Evolutionary conservation across 2,888 invertebrate genomes (phyloP).

Genomic region (Biston stratarius): DNA sequence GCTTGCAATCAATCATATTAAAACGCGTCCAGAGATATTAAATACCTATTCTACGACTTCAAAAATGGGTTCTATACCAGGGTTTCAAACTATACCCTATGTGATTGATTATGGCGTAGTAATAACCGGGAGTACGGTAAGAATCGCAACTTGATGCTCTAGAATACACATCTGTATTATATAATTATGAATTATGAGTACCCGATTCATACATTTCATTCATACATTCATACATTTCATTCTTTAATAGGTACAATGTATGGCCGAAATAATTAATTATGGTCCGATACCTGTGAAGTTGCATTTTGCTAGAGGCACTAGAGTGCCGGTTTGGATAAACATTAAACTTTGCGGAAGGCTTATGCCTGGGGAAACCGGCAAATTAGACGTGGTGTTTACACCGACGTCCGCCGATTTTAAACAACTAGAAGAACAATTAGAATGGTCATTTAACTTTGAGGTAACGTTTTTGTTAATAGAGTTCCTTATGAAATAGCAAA

Average conservation of each 20-base stretch:
- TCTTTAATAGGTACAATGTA: conserved; percentile 68
- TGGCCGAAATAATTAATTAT: conserved; percentile 83
- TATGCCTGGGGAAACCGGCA: conserved; percentile 77
- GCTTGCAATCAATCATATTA: conserved; percentile 77
- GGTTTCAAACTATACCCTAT: conserved; percentile 82
- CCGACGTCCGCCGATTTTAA: conserved; percentile 77
- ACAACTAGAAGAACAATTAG: conserved; percentile 75
- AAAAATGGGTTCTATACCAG: conserved; percentile 76
- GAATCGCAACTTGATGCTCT: not conserved
- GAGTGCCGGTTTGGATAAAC: conserved; percentile 66
- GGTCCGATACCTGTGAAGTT: conserved; percentile 81
- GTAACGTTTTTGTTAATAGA: conserved; percentile 58
- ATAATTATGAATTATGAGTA: not conserved
- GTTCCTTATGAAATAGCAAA: no score
- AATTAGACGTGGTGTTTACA: conserved; percentile 82
- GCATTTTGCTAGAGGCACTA: conserved; percentile 70
- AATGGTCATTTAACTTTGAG: conserved; percentile 78
- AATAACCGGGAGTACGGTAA: conserved; percentile 77
- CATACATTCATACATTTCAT: not conserved
- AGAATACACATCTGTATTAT: not conserved
- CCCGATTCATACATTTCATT: not conserved
- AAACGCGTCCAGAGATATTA: conserved; percentile 69
- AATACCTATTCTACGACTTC: conserved; percentile 57
- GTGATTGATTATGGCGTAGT: conserved; percentile 86
- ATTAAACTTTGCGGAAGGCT: conserved; percentile 76